Percentiles rank a stretch among this genome's conserved stretches.
These are phyloP conservation scores for Mystacornis crossleyi DNA, from an alignment of 2,113 vertebrate species.

Conservation along the genomic window DNA sequence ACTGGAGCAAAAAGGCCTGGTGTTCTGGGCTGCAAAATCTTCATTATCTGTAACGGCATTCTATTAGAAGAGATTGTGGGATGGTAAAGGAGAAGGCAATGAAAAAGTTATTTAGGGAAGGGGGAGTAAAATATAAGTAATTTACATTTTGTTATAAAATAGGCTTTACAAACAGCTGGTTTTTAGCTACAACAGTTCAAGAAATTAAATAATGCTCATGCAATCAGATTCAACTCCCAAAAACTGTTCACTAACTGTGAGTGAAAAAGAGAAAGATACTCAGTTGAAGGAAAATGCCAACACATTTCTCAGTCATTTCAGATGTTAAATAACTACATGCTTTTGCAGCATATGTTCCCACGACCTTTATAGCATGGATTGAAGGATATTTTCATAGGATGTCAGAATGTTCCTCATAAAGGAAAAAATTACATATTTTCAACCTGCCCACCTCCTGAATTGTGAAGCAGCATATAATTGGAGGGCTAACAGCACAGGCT, in stretches of 20 bases:
- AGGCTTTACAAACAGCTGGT: background rate
- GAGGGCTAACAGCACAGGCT: background rate
- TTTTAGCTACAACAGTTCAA: background rate
- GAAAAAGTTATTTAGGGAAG: background rate
- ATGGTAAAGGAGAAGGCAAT: background rate
- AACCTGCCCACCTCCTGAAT: background rate
- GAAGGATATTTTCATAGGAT: background rate
- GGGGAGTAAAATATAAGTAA: background rate
- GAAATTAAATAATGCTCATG: background rate
- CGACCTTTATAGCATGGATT: background rate
- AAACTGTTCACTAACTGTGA: background rate
- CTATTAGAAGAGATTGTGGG: background rate
- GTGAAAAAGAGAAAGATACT: background rate
- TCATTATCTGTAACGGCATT: background rate
- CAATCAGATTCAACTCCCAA: background rate
- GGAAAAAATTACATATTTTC: background rate
- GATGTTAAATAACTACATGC: background rate
- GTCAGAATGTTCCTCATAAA: background rate
- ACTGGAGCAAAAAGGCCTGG: background rate
- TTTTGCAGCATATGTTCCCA: background rate
- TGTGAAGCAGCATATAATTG: background rate
- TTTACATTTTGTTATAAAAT: background rate
- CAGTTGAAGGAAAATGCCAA: background rate
- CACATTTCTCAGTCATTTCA: background rate
- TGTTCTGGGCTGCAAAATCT: background rate